Evolutionary conservation across 1,140 invertebrate species (phyloP).

Genomic region (Drosophila neocordata): DNA sequence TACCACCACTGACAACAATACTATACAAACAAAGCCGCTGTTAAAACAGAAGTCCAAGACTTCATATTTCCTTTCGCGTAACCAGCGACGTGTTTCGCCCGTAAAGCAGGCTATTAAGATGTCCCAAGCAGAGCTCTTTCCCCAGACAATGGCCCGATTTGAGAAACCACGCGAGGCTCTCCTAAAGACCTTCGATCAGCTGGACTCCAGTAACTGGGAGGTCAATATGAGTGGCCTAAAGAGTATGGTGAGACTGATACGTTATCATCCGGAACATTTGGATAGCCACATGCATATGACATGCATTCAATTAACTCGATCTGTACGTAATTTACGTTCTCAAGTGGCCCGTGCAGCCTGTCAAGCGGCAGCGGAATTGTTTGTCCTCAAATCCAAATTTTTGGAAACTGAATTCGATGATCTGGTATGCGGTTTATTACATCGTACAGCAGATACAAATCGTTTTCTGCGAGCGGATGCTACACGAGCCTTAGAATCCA

Average conservation of each 20-base stretch:
- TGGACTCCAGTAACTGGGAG: constrained; percentile 93
- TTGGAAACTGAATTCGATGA: constrained; percentile 95
- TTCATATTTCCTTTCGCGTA: constrained; percentile 54
- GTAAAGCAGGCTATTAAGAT: constrained; percentile 76
- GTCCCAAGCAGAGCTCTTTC: constrained; percentile 70
- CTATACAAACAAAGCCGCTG: constrained; percentile 53
- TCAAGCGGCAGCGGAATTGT: constrained; percentile 90
- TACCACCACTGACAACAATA: constrained; percentile 58
- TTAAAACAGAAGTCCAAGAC: constrained; percentile 75
- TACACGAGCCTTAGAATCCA: constrained; percentile 90
- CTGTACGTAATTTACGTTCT: constrained; percentile 94
- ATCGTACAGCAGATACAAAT: constrained; percentile 95
- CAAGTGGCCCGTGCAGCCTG: constrained; percentile 95
- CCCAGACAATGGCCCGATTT: constrained; percentile 65
- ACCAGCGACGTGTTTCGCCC: constrained; percentile 69
- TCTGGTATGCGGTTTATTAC: constrained; percentile 89
- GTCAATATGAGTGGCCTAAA: constrained; percentile 90
- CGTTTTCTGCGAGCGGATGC: constrained; percentile 95
- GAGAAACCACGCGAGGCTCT: constrained; percentile 87
- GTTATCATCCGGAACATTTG: constrained; percentile 88
- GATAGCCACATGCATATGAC: constrained; percentile 86
- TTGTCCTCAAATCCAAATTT: constrained; percentile 87
- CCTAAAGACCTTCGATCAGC: constrained; percentile 86
- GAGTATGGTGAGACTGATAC: constrained; percentile 88
- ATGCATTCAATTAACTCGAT: constrained; percentile 88